Evolutionary conservation across 2,797 vertebrate species (phyloP).

Genomic region (Tragopan temminckii): DNA sequence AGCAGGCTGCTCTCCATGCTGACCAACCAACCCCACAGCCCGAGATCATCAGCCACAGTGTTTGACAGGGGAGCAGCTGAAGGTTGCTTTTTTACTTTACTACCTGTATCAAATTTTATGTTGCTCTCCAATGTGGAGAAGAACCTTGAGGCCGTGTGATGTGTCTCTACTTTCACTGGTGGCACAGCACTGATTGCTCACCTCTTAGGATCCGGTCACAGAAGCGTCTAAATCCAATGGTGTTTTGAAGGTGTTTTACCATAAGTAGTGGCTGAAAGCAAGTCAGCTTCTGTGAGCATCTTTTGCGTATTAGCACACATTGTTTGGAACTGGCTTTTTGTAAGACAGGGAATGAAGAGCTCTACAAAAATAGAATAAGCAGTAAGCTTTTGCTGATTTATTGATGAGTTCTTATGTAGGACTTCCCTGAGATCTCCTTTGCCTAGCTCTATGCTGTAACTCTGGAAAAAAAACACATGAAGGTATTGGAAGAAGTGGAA

Average conservation of each 20-base stretch:
- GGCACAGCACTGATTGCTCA: background rate
- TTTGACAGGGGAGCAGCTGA: background rate
- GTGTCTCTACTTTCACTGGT: background rate
- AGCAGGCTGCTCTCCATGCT: background rate
- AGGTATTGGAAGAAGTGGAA: background rate
- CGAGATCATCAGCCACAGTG: background rate
- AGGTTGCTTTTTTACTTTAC: background rate
- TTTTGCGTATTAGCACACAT: background rate
- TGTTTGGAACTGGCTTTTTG: background rate
- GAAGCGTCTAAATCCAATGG: background rate
- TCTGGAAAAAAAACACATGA: background rate
- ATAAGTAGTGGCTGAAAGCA: background rate
- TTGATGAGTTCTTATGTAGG: background rate
- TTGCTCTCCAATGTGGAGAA: background rate
- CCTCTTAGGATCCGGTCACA: background rate
- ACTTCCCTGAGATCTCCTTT: background rate
- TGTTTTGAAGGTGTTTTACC: background rate
- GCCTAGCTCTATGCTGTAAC: background rate
- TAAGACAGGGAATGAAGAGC: rapidly evolving
- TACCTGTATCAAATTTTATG: background rate
- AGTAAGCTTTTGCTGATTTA: background rate
- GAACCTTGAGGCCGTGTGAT: background rate
- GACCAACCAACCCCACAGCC: background rate
- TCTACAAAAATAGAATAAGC: background rate
- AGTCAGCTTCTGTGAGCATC: background rate